Conservation (phyloP, 2,888 invertebrate species). For the Metallyticus violacea region DNA sequence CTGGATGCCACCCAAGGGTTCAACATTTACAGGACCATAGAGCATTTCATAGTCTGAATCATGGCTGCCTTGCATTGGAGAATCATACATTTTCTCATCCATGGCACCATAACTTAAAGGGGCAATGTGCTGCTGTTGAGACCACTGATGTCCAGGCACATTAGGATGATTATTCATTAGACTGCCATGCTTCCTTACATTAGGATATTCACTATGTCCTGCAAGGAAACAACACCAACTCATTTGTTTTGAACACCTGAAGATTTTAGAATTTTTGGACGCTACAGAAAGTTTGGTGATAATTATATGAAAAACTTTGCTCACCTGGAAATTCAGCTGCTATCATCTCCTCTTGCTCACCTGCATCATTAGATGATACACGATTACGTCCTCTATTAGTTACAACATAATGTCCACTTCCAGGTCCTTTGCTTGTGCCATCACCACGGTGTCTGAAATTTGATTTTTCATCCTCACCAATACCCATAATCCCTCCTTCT, state of each 20-base stretch:
- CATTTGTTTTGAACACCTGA: no score
- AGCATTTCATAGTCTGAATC: slow-evolving; percentile 22
- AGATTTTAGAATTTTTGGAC: no score
- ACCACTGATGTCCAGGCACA: background rate
- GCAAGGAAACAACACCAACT: background rate
- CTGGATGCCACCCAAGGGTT: background rate
- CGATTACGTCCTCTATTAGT: background rate
- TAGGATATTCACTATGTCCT: slow-evolving; percentile 22
- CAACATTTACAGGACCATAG: slow-evolving; percentile 14
- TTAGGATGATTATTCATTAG: background rate
- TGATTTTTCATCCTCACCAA: background rate
- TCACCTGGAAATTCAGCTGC: slow-evolving; percentile 3
- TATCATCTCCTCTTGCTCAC: slow-evolving; percentile 20
- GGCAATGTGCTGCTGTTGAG: background rate
- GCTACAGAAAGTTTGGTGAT: no score
- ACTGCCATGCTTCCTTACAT: slow-evolving; percentile 26
- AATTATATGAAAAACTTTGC: no score
- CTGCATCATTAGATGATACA: background rate
- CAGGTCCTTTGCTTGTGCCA: background rate
- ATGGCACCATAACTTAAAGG: background rate
- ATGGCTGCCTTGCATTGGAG: background rate
- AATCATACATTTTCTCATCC: background rate
- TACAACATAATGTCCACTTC: background rate
- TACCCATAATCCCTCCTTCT: background rate
- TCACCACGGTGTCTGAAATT: slow-evolving; percentile 24